Percentiles rank a stretch among this genome's conserved stretches.
Evolutionary conservation across 2,797 vertebrate genomes (phyloP).

Genomic region (Loris lydekkerianus): DNA sequence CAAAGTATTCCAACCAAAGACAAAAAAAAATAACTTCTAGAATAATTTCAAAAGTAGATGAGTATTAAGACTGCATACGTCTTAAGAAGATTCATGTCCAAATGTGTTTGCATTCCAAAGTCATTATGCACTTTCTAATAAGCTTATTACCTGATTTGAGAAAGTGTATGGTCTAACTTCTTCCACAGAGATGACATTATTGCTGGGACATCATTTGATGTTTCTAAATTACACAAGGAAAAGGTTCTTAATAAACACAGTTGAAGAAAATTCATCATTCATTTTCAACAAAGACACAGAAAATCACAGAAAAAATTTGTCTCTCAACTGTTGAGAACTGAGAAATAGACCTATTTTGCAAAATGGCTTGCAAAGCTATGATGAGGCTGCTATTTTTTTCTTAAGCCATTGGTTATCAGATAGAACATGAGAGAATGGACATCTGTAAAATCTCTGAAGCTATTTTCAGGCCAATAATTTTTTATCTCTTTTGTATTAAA

Average conservation of each 20-base stretch:
- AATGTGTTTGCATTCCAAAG: slow-evolving; percentile 46
- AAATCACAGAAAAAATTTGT: slow-evolving; percentile 31
- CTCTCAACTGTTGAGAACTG: slow-evolving; percentile 25
- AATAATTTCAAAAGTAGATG: slow-evolving; percentile 30
- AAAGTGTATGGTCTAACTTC: slow-evolving; percentile 97
- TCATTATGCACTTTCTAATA: slow-evolving; percentile 27
- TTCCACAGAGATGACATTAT: slow-evolving; percentile 99
- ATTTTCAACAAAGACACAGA: slow-evolving; percentile 61
- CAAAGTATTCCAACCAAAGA: slow-evolving; percentile 58
- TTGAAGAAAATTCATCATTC: slow-evolving; percentile 48
- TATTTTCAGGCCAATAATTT: slow-evolving; percentile 38
- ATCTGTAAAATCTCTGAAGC: neutral
- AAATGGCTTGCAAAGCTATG: slow-evolving; percentile 4
- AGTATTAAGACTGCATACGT: neutral
- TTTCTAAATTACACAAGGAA: slow-evolving; percentile 85
- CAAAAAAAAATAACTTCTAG: slow-evolving; percentile 1
- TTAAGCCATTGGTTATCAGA: neutral
- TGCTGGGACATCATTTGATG: slow-evolving; percentile 92
- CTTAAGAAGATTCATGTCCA: slow-evolving; percentile 27
- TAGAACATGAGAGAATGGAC: neutral
- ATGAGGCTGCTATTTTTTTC: neutral
- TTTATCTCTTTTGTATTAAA: slow-evolving; percentile 7
- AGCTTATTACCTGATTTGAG: slow-evolving; percentile 96
- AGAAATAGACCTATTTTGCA: slow-evolving; percentile 11
- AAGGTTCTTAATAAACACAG: slow-evolving; percentile 57